These are phyloP conservation scores for Silurus asotus DNA, from an alignment of 2,113 vertebrate genomes.

Conservation along the genomic window DNA sequence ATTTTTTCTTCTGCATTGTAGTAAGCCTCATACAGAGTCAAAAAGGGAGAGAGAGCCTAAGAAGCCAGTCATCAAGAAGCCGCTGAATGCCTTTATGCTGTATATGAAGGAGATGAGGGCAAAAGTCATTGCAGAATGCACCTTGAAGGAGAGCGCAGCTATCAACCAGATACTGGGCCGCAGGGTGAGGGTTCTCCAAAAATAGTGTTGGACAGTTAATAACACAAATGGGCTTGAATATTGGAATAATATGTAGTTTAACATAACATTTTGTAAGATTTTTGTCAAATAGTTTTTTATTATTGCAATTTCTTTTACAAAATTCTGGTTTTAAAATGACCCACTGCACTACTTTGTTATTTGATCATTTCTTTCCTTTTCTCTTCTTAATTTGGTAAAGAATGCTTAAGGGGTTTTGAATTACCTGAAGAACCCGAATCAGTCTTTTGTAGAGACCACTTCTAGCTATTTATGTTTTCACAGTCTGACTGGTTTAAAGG, in stretches of 20 bases:
- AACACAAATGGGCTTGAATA: background rate
- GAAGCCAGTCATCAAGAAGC: conserved; percentile 99
- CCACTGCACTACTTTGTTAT: background rate
- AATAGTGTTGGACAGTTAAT: background rate
- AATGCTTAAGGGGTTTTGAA: background rate
- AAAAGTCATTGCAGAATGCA: conserved; percentile 97
- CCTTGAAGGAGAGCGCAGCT: conserved; percentile 96
- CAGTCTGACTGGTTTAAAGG: background rate
- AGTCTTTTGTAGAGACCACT: background rate
- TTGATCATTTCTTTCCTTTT: background rate
- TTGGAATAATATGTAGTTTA: background rate
- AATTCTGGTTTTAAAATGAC: background rate
- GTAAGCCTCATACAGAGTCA: conserved; percentile 87
- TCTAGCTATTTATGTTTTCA: background rate
- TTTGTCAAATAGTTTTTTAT: background rate
- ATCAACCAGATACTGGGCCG: conserved; percentile 98
- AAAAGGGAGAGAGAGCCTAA: conserved; percentile 96
- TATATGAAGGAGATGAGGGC: conserved; percentile 99
- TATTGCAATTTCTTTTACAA: background rate
- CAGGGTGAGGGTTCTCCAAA: conserved; percentile 77
- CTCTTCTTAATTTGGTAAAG: background rate
- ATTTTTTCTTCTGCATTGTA: conserved; percentile 55
- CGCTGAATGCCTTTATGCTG: conserved; percentile 97
- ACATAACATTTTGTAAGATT: background rate
- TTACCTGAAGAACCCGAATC: background rate